Evolutionary conservation across 2,113 vertebrate species (phyloP).

Genomic region (Pterophyllum scalare): DNA sequence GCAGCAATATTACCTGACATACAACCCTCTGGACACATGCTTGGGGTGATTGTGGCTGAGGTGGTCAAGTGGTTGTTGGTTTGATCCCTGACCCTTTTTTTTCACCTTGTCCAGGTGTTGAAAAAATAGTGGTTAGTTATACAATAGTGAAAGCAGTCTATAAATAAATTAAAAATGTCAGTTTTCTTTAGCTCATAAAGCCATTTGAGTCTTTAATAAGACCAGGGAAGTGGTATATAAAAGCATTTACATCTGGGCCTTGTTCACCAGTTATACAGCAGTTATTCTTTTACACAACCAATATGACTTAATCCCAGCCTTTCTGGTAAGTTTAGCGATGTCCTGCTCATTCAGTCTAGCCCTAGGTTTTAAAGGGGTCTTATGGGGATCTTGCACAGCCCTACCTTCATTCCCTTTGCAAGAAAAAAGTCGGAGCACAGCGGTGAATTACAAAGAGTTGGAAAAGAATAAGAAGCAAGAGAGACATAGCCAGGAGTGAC

Average conservation of each 20-base stretch:
- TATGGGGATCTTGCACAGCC: not conserved
- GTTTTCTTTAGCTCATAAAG: not conserved
- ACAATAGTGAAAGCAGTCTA: not conserved
- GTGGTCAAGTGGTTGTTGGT: not conserved
- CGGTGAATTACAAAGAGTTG: slow-evolving; percentile 23
- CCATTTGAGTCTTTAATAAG: not conserved
- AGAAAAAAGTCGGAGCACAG: not conserved
- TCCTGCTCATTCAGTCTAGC: not conserved
- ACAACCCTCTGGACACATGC: not conserved
- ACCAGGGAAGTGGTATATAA: not conserved
- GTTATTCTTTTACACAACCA: not conserved
- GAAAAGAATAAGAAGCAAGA: slow-evolving; percentile 3
- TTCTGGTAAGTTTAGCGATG: not conserved
- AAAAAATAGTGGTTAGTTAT: not conserved
- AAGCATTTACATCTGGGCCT: not conserved
- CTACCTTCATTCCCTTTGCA: not conserved
- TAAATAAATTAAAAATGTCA: not conserved
- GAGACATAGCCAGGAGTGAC: slow-evolving; percentile 25
- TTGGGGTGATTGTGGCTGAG: not conserved
- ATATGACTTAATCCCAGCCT: not conserved
- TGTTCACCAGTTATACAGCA: not conserved
- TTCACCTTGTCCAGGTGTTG: too few species aligned
- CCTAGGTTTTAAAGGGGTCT: not conserved
- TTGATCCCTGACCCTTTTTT: not conserved
- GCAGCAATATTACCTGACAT: not conserved